Evolutionary conservation across 2,113 vertebrate species (phyloP).

Genomic region (Menidia beryllina): DNA sequence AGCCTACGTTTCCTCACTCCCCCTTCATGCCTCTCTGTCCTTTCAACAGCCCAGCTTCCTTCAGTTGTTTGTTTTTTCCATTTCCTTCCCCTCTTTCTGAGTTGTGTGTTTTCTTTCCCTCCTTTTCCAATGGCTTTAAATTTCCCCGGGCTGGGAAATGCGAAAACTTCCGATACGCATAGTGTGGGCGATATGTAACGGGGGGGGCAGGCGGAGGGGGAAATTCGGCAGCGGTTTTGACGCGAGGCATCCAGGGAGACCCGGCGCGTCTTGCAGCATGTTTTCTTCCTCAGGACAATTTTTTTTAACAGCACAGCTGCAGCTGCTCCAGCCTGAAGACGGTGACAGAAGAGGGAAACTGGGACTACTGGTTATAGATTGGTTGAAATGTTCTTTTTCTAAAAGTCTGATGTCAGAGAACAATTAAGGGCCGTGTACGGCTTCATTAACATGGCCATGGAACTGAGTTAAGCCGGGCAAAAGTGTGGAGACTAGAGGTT

Average conservation of each 20-base stretch:
- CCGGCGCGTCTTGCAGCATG: slow-evolving; percentile 9
- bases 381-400: slow-evolving; percentile 25
- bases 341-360: slow-evolving; percentile 1
- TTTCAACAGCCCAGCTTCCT: slow-evolving; percentile 16
- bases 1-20: slow-evolving; percentile 8
- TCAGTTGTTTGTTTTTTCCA: slow-evolving; percentile 17
- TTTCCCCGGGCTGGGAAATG: slow-evolving; percentile 35
- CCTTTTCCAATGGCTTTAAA: slow-evolving; percentile 18
- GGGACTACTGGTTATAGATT: slow-evolving; percentile 7
- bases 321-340: slow-evolving; percentile 11
- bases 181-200: slow-evolving; percentile 30
- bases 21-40: slow-evolving; percentile 21
- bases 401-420: slow-evolving; percentile 32
- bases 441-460: slow-evolving; percentile 23
- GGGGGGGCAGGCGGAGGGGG: slow-evolving; percentile 16
- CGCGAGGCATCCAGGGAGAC: slow-evolving; percentile 31
- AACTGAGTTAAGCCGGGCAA: slow-evolving; percentile 14
- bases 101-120: slow-evolving; percentile 25
- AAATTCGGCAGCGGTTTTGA: slow-evolving; percentile 24
- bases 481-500: neutral
- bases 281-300: slow-evolving; percentile 39
- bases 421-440: slow-evolving; percentile 15
- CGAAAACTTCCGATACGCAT: slow-evolving; percentile 41
- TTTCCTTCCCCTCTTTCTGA: slow-evolving; percentile 2
- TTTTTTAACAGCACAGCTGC: slow-evolving; percentile 43